Evolutionary conservation across 1,140 invertebrate species (phyloP), one percentile per base, ranked within the genome.

Genomic region (Acyrthosiphon pisum): DNA sequence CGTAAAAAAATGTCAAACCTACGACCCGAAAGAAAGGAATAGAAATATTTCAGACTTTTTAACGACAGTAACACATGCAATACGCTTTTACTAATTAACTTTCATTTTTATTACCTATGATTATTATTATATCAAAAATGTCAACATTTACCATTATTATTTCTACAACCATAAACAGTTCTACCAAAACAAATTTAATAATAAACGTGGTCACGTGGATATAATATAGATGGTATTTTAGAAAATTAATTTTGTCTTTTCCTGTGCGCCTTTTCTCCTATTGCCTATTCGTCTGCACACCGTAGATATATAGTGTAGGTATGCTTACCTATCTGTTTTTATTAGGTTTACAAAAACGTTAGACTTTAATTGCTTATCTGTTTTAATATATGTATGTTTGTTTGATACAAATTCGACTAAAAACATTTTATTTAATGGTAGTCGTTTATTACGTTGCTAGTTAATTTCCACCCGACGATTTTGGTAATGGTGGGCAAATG

Each of bases 1-100:
- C 30, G n/a, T n/a, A 35, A 68, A 76, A 23, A n/a, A 76, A 76
- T 6, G 4, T 35, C 30, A 30, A 60, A 30, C 56, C 8, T 60
- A 60, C 30, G 30, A 60, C 26, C 60, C 30, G 60, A 76, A 68
- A 76, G 30, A 76, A 76, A 76, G 60, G 30, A 76, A n/a, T 76
- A 76, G 14, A 76, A 76, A n/a, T 76, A 76, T n/a, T 76, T 76
- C 14, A 18, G 30, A 76, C n/a, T 76, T 76, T 76, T n/a, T 76
- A n/a, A 76, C 60, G 30, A 14, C 60, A 76, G 30, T n/a, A n/a
- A n/a, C 6, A n/a, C 60, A 76, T n/a, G 60, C 60, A n/a, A 76
- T 76, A 76, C 60, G n/a, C 60, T 76, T 76, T 76, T 76, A 76
- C 60, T 76, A 76, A 76, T 76, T 76, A 76, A 76, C 60, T 76